Evolutionary conservation across 2,888 invertebrate genomes (phyloP), one percentile per base, ranked within the genome.

Genomic region (Monochamus alternatus): DNA sequence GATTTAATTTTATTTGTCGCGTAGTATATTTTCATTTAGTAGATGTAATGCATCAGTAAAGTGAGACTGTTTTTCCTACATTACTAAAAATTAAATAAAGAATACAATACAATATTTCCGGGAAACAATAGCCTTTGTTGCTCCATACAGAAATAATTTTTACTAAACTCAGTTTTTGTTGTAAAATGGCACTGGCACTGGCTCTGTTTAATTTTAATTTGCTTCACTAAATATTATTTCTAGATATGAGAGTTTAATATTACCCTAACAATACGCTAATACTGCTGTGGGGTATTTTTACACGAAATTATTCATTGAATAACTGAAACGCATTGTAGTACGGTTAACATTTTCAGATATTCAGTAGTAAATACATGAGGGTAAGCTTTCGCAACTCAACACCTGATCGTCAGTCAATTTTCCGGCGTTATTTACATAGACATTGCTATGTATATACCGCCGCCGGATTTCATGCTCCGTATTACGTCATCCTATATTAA

Each of bases 341-440:
- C 65, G 55, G 70, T 74, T 76, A 69, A 59, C 67, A 32, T 69
- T 72, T 68, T 43, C 72, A 65, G 67, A 77, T 70, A 73, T 75
- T 73, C 68, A 10, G 64, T 14, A 72, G 72, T 75, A 74, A 75
- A 74, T 76, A 73, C 68, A 67, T 55, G 74, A 69, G 75, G 73
- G 75, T 71, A 70, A 73, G 70, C 60, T 73, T 74, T 66, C 47
- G 66, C 76, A 63, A 74, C 71, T 76, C 76, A 74, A 78, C 76
- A 78, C 76, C 74, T 78, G 76, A 78, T 78, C 74, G 75, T 74
- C 75, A 71, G 75, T 76, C 76, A 74, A 73, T 78, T 76, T 75
- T 76, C 73, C 75, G 43, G 73, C 62, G 75, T 64, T 73, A 73
- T 76, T 78, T 76, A 72, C 78, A 75, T 74, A 78, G 72, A 78